A percentile compares a stretch with the other conserved stretches of the same genome.
Conservation (phyloP, 2,113 vertebrate genomes). For the Colius striatus region DNA sequence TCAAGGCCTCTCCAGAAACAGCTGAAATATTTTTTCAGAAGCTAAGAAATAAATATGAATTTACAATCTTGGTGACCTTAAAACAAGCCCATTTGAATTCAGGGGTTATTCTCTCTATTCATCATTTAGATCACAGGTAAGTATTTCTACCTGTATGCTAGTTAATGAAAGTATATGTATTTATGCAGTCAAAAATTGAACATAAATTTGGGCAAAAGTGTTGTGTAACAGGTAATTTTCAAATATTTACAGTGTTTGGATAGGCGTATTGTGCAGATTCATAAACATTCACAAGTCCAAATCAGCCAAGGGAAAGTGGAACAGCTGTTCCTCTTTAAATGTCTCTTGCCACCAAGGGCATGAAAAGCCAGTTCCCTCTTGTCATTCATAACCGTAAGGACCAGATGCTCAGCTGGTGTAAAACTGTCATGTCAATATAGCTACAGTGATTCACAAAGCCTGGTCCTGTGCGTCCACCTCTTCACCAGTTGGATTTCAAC, state of each 20-base stretch:
- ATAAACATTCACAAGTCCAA: not conserved
- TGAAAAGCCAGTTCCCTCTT: not conserved
- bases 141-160: not conserved
- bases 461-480: not conserved
- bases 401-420: not conserved
- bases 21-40: conserved; percentile 90
- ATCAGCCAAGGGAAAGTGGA: not conserved
- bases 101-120: conserved; percentile 93
- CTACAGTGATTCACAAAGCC: not conserved
- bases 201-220: not conserved
- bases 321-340: not conserved
- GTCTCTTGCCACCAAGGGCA: not conserved
- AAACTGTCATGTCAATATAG: not conserved
- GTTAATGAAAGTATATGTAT: not conserved
- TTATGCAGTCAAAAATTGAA: not conserved
- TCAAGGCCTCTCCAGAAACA: conserved; percentile 85
- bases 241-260: not conserved
- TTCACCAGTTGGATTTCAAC: not conserved
- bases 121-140: conserved; percentile 92
- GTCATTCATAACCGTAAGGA: not conserved
- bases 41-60: conserved; percentile 93
- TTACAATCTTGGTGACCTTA: conserved; percentile 90
- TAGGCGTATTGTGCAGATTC: not conserved
- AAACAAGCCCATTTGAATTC: conserved; percentile 94
- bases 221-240: not conserved